phyloP scores from a whole-genome alignment of 2,797 vertebrate genomes.

The Eidolon dupreanum region DNA sequence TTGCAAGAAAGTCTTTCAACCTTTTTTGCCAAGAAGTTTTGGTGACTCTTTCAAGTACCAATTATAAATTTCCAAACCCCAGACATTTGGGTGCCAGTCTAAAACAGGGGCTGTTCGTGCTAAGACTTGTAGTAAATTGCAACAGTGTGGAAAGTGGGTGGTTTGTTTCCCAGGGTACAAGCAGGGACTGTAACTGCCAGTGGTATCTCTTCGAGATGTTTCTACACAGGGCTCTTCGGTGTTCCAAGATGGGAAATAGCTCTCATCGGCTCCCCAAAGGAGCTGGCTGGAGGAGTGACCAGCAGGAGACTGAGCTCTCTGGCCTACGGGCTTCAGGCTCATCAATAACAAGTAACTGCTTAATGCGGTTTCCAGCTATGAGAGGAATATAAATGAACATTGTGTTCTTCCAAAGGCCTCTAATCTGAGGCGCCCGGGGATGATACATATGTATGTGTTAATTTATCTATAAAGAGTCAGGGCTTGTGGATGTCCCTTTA shows the following conservation, averaged over 20 bases:
- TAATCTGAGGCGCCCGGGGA: constrained; percentile 43
- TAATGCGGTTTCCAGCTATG: constrained; percentile 38
- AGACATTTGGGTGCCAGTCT: constrained; percentile 79
- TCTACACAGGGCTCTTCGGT: background rate
- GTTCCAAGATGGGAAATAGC: background rate
- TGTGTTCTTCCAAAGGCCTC: constrained; percentile 66
- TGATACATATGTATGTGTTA: constrained; percentile 65
- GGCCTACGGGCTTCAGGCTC: constrained; percentile 16
- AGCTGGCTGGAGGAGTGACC: constrained; percentile 1
- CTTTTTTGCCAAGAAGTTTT: constrained; percentile 64
- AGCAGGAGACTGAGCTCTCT: constrained; percentile 40
- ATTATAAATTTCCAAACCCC: constrained; percentile 77
- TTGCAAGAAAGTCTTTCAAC: constrained; percentile 72
- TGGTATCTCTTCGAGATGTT: constrained; percentile 49
- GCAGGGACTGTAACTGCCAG: constrained; percentile 67
- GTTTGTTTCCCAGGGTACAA: constrained; percentile 77
- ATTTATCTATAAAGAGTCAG: constrained; percentile 69
- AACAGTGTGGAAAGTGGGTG: constrained; percentile 72
- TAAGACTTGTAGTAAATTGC: constrained; percentile 80
- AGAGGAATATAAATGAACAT: constrained; percentile 68
- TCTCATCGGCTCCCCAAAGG: background rate
- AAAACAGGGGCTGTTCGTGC: constrained; percentile 78
- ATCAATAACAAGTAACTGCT: constrained; percentile 65
- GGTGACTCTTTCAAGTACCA: constrained; percentile 77
- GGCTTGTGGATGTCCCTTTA: constrained; percentile 53